Percentiles rank a stretch among this genome's conserved stretches.
phyloP scores from a whole-genome alignment of 23 tunicate species.

The Phallusia fumigata region DNA sequence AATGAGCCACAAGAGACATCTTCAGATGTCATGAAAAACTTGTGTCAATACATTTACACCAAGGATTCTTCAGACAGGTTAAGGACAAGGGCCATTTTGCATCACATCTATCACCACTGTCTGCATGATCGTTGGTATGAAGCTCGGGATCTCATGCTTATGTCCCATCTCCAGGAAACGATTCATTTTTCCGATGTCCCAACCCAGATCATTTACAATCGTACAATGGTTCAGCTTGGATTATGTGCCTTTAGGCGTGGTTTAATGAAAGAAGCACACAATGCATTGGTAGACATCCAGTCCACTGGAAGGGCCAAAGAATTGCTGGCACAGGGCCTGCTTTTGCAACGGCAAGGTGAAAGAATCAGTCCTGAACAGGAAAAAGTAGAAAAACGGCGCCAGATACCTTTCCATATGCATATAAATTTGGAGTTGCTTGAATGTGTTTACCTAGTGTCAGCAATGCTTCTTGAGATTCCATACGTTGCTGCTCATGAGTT shows the following conservation, averaged over 20 bases:
- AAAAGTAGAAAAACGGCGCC: slow-evolving; percentile 83
- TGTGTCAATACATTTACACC: slow-evolving; percentile 88
- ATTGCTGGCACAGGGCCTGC: slow-evolving; percentile 88
- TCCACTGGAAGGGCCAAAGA: slow-evolving; percentile 96
- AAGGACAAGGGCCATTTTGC: slow-evolving; percentile 89
- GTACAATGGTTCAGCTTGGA: slow-evolving; percentile 98
- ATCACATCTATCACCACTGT: slow-evolving; percentile 92
- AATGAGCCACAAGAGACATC: slow-evolving; percentile 20
- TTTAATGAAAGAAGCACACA: slow-evolving; percentile 83
- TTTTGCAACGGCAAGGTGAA: slow-evolving; percentile 92
- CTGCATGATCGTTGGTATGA: slow-evolving; percentile 95
- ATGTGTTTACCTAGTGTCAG: slow-evolving; percentile 95
- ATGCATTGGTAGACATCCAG: slow-evolving; percentile 94
- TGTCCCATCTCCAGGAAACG: slow-evolving; percentile 94
- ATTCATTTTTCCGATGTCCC: slow-evolving; percentile 85
- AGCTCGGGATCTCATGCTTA: slow-evolving; percentile 94
- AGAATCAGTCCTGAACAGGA: slow-evolving; percentile 93
- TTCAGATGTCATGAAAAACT: slow-evolving; percentile 29
- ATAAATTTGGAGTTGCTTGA: slow-evolving; percentile 92
- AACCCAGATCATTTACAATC: slow-evolving; percentile 82
- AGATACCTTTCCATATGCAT: slow-evolving; percentile 96
- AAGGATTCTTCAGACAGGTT: slow-evolving; percentile 85
- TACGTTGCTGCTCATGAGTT: slow-evolving; percentile 97
- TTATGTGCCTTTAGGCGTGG: slow-evolving; percentile 89
- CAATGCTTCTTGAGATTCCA: slow-evolving; percentile 96